phyloP scores from a whole-genome alignment of 2,113 vertebrate species.

The Neolamprologus ventralis region DNA sequence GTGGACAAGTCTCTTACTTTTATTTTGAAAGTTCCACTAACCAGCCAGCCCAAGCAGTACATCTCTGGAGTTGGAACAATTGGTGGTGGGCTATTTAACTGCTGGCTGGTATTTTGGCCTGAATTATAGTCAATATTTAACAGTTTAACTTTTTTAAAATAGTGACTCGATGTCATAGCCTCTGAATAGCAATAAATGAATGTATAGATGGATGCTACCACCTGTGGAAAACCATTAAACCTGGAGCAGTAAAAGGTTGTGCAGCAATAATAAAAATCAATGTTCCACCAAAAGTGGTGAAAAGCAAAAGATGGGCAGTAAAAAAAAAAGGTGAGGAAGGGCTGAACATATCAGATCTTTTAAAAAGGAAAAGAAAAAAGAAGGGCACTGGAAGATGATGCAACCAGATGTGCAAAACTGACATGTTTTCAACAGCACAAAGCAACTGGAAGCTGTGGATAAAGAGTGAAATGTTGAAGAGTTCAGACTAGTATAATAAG shows the following conservation, averaged over 20 bases:
- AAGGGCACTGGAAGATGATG: not conserved
- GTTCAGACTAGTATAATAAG: not conserved
- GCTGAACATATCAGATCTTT: not conserved
- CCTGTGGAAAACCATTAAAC: not conserved
- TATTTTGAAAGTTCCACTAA: not conserved
- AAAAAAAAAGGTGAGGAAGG: not conserved
- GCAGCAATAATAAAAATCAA: not conserved
- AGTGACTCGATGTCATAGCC: not conserved
- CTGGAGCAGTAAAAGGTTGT: not conserved
- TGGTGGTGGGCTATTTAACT: not conserved
- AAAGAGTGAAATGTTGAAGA: not conserved
- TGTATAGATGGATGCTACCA: not conserved
- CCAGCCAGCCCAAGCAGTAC: not conserved
- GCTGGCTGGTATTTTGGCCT: not conserved
- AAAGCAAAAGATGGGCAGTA: not conserved
- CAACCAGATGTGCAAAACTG: not conserved
- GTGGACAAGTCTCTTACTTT: not conserved
- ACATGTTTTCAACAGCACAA: not conserved
- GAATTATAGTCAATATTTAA: not conserved
- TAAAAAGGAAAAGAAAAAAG: not conserved
- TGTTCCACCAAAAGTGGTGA: not conserved
- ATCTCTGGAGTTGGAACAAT: not conserved
- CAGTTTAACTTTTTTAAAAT: not conserved
- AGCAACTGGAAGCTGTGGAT: not conserved
- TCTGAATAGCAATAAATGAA: not conserved